Conservation (phyloP, 35 echinoderm and acorn worm genomes). For the Apostichopus californicus region DNA sequence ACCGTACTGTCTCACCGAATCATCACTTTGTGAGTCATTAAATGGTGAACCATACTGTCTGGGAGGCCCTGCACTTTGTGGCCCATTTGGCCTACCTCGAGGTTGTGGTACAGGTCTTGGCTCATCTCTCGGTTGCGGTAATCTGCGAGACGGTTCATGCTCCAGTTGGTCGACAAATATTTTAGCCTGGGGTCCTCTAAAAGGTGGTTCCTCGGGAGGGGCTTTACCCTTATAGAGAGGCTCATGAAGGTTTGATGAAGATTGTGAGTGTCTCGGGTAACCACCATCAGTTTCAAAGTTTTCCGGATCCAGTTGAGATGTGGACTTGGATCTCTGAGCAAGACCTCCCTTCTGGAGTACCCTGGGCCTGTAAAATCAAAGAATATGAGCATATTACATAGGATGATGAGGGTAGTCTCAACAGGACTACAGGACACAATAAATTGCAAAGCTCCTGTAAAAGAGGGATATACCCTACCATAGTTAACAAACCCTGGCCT, state of each 20-base stretch:
- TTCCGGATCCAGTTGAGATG: constrained; percentile 82
- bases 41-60: constrained; percentile 51
- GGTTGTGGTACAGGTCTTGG: constrained; percentile 64
- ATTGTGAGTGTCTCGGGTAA: constrained; percentile 46
- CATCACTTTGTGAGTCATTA: constrained; percentile 41
- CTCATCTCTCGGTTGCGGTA: constrained; percentile 56
- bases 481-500: too few species aligned
- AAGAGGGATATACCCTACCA: too few species aligned
- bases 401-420: too few species aligned
- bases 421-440: too few species aligned
- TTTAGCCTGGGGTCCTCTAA: constrained; percentile 37
- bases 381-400: not conserved
- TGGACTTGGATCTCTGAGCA: constrained; percentile 87
- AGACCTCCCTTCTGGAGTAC: constrained; percentile 34
- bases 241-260: constrained; percentile 63
- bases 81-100: constrained; percentile 46
- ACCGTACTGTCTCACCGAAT: not conserved
- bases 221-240: constrained; percentile 57
- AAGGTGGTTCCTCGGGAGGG: constrained; percentile 54
- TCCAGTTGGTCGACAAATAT: constrained; percentile 65
- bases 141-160: constrained; percentile 59
- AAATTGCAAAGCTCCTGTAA: too few species aligned
- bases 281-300: constrained; percentile 53
- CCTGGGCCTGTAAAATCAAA: constrained; percentile 34
- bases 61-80: constrained; percentile 26